These are phyloP conservation scores for Penaeus monodon DNA, from an alignment of 2,888 invertebrate genomes.

Conservation along the genomic window DNA sequence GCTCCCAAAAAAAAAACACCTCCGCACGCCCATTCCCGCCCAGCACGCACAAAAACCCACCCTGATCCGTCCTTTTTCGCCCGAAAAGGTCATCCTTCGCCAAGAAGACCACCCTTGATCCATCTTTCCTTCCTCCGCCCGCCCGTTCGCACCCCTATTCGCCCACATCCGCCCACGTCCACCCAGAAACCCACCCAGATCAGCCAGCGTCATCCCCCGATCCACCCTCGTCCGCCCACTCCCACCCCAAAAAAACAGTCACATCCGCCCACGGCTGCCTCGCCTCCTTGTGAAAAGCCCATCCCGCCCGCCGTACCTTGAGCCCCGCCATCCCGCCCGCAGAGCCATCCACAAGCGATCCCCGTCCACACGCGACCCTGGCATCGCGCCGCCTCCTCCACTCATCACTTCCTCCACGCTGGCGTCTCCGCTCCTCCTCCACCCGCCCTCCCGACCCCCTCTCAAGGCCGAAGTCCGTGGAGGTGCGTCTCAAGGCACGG, in stretches of 20 bases:
- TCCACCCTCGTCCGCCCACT: not conserved
- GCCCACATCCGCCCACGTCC: not conserved
- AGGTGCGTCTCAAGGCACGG: not conserved
- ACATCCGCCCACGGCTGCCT: not conserved
- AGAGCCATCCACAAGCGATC: not conserved
- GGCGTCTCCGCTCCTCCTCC: not conserved
- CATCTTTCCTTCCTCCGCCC: constrained; percentile 1
- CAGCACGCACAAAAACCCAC: too few relatives aligned
- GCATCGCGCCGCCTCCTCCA: constrained; percentile 13
- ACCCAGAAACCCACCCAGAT: not conserved
- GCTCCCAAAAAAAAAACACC: too few relatives aligned
- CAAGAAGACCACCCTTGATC: too few relatives aligned
- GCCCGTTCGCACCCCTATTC: not conserved
- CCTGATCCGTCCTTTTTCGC: too few relatives aligned
- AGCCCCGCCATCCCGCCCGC: too few relatives aligned
- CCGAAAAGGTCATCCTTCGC: too few relatives aligned
- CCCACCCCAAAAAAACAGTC: constrained; percentile 3
- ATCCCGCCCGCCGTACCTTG: too few relatives aligned
- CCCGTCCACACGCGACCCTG: not conserved
- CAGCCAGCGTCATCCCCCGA: not conserved
- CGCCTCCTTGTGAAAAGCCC: not conserved
- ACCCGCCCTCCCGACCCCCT: not conserved
- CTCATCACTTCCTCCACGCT: not conserved
- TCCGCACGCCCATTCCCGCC: too few relatives aligned
- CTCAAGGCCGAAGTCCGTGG: not conserved